Base-by-base conservation (phyloP, 2,113 vertebrate genomes). In the Hassar affinis region DNA sequence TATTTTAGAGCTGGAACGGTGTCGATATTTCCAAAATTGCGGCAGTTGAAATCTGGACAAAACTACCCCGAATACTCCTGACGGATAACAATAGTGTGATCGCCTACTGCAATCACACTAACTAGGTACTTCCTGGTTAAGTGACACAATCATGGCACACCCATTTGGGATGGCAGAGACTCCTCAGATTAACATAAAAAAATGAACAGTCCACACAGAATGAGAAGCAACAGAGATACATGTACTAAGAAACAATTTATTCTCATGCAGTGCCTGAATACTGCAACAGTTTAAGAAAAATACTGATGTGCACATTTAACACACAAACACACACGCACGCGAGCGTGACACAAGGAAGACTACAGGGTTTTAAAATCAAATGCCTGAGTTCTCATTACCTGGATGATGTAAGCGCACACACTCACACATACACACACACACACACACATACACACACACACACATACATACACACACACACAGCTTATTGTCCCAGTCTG, bases 361-460 rank as follows among this genome's bases (percentile, higher is more conserved):
- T 77, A 77, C 89, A 87, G 88, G 87, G 87, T 85, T 82, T n/a
- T 69, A 17, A 90, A 0, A 80, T 81, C 83, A 87, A 89, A 74
- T 91, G 93, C 93, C 93, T 94, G 93, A 94, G 92, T 89, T 92
- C 90, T 92, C 92, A 89, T 89, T 87, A 92, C 89, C 90, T 92
- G 91, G 90, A 90, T 88, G 87, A 30, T 35, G 75, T 87, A 89
- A 89, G 89, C 86, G 90, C 86, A 89, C 81, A 84, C 38, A 42
- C 38, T 3, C 38, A 42, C 38, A 42, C 38, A 42, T 6, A 42
- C 38, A 42, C 38, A 42, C 38, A 42, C 38, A 42, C 76, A 4
- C 76, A 51, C 86, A 90, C 86, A 89, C 81, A 84, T 85, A 90
- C 86, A 89, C 81, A 84, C 86, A 90, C 86, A 89, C 81, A 84